Evolutionary conservation across 1,140 invertebrate genomes (phyloP), one percentile per base, ranked within the genome.

Genomic region (Megathymus violae): DNA sequence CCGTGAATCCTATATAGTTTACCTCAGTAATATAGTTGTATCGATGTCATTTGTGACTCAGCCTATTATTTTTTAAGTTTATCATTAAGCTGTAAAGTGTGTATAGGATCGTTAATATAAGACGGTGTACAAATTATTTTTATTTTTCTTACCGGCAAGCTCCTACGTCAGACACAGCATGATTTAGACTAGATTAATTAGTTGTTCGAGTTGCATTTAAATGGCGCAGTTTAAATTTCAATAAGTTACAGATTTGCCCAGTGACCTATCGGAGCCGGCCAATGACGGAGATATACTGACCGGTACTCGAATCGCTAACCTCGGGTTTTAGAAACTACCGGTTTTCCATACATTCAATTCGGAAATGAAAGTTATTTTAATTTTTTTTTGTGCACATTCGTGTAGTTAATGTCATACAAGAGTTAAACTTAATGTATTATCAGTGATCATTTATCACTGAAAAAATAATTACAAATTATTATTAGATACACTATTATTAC

Each of bases 31-130:
- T 64, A 79, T 89, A 89, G 84, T 82, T 81, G 77, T 88, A 89
- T 75, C 68, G 62, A 79, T 82, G 83, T 88, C 85, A 79, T 81
- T 82, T 85, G 78, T 86, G 87, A 87, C 88, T 85, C 82, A 88
- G 88, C 88, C 88, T 90, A 90, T 83, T 90, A 88, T 80, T 52
- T 78, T 66, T 88, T 88, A 88, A 90, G 85, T 82, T 80, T 85
- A 85, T 70, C 59, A 54, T 78, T 89, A 89, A 87, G 84, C 74
- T 88, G 82, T 88, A 84, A 85, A 82, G 74, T 83, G 82, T 86
- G 80, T 82, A 81, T 78, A 85, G 71, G 70, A 71, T 76, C 62
- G 64, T 79, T 47, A 60, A 63, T 74, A 52, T 77, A 77, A 81
- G 78, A 65, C 75, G 69, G 78, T 87, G 86, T 88, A 88, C 84